These are phyloP conservation scores for Venturia canescens DNA, from an alignment of 1,140 invertebrate species.

Conservation along the genomic window DNA sequence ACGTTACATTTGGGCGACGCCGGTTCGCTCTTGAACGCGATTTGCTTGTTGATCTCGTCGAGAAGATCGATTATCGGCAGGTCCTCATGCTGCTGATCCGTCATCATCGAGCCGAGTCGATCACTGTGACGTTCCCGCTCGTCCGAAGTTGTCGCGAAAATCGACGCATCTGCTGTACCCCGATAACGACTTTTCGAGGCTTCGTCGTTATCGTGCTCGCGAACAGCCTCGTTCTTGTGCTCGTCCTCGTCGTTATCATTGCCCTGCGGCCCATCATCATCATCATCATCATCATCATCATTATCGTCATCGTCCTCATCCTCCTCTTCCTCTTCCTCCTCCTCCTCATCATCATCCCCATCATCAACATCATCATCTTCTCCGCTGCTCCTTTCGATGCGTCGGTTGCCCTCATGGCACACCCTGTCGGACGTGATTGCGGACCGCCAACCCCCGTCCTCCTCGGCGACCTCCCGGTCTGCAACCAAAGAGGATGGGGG, in stretches of 20 bases:
- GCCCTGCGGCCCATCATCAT: neutral
- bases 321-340: neutral
- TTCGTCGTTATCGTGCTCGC: neutral
- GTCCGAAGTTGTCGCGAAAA: slow-evolving; percentile 48
- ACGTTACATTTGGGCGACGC: slow-evolving; percentile 66
- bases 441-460: slow-evolving; percentile 76
- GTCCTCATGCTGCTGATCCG: slow-evolving; percentile 59
- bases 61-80: slow-evolving; percentile 73
- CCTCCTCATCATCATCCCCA: neutral
- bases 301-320: neutral
- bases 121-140: slow-evolving; percentile 50
- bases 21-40: slow-evolving; percentile 71
- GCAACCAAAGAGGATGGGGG: slow-evolving; percentile 78
- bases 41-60: slow-evolving; percentile 71
- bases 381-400: slow-evolving; percentile 29
- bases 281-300: neutral
- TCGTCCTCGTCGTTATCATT: neutral
- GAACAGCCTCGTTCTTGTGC: neutral
- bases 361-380: slow-evolving; percentile 20
- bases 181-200: slow-evolving; percentile 48
- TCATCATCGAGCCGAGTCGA: slow-evolving; percentile 20
- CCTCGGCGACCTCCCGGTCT: slow-evolving; percentile 76
- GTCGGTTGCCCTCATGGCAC: slow-evolving; percentile 57
- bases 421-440: slow-evolving; percentile 52
- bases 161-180: slow-evolving; percentile 58